Evolutionary conservation across 2,888 invertebrate genomes (phyloP).

Genomic region (Drosophila recens): DNA sequence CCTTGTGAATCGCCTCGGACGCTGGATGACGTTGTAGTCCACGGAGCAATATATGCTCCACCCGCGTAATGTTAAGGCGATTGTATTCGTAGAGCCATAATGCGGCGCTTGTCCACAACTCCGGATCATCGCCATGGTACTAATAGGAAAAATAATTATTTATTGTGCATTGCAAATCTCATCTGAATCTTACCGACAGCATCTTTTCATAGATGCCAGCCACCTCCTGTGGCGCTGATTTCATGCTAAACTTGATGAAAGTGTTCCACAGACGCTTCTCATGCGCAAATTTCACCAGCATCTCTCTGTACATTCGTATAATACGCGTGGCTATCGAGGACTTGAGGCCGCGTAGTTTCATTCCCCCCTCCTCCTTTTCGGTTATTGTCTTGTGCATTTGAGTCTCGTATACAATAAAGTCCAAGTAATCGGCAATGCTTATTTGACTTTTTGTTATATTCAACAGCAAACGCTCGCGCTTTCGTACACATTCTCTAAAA

Average conservation of each 20-base stretch:
- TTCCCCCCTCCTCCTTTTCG: slow-evolving; percentile 87
- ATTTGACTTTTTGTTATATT: slow-evolving; percentile 77
- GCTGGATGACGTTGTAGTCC: slow-evolving; percentile 91
- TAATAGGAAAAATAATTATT: slow-evolving; percentile 71
- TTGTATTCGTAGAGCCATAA: slow-evolving; percentile 80
- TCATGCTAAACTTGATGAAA: slow-evolving; percentile 92
- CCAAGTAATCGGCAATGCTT: slow-evolving; percentile 73
- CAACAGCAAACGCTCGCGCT: slow-evolving; percentile 77
- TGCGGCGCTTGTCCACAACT: slow-evolving; percentile 92
- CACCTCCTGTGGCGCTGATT: slow-evolving; percentile 87
- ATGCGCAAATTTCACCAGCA: slow-evolving; percentile 89
- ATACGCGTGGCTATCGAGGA: slow-evolving; percentile 89
- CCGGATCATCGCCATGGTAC: slow-evolving; percentile 90
- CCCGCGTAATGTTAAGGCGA: slow-evolving; percentile 88
- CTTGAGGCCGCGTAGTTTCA: slow-evolving; percentile 88
- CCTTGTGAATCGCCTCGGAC: slow-evolving; percentile 89
- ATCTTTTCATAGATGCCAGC: slow-evolving; percentile 88
- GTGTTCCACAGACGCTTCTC: slow-evolving; percentile 91
- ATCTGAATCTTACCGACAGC: slow-evolving; percentile 86
- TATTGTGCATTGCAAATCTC: background rate
- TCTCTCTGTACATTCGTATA: slow-evolving; percentile 90
- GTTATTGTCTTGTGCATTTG: slow-evolving; percentile 75
- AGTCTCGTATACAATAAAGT: slow-evolving; percentile 83
- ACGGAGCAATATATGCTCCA: slow-evolving; percentile 90
- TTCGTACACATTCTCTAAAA: slow-evolving; percentile 75